Percentiles rank a stretch among this genome's conserved stretches.
These are phyloP conservation scores for Phymanthus crucifer DNA, from an alignment of 92 coral and sea anemone species.

Conservation along the genomic window DNA sequence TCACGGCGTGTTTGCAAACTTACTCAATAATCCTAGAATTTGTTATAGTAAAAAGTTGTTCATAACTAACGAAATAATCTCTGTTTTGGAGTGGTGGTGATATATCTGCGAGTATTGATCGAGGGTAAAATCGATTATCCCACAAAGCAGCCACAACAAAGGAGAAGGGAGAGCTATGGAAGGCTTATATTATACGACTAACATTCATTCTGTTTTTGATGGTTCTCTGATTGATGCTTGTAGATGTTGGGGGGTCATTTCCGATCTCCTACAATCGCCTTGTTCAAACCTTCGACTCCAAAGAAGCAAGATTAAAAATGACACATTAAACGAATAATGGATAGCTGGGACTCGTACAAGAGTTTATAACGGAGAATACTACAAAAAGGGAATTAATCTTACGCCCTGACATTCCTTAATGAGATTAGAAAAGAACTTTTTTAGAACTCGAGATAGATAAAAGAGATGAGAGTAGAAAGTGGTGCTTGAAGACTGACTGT, in stretches of 20 bases:
- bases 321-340: conserved; percentile 2
- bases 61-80: conserved; percentile 14
- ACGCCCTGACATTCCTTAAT: conserved; percentile 13
- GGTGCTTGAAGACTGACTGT: conserved; percentile 14
- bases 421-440: conserved; percentile 13
- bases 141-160: conserved; percentile 18
- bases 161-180: background rate
- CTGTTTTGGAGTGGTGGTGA: conserved; percentile 15
- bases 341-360: conserved; percentile 11
- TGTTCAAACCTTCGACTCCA: background rate
- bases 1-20: background rate
- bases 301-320: background rate
- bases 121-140: conserved; percentile 20
- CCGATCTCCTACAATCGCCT: conserved; percentile 25
- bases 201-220: background rate
- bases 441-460: conserved; percentile 10
- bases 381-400: conserved; percentile 25
- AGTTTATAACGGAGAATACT: conserved; percentile 21
- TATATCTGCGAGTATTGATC: conserved; percentile 19
- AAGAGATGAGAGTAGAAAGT: conserved; percentile 1
- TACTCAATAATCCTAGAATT: background rate
- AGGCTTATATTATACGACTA: background rate
- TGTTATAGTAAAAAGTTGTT: background rate
- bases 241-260: conserved; percentile 16
- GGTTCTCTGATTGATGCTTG: conserved; percentile 21